These are phyloP conservation scores for Rhamphomyia laevipes DNA, from an alignment of 2,888 invertebrate genomes.

Conservation along the genomic window DNA sequence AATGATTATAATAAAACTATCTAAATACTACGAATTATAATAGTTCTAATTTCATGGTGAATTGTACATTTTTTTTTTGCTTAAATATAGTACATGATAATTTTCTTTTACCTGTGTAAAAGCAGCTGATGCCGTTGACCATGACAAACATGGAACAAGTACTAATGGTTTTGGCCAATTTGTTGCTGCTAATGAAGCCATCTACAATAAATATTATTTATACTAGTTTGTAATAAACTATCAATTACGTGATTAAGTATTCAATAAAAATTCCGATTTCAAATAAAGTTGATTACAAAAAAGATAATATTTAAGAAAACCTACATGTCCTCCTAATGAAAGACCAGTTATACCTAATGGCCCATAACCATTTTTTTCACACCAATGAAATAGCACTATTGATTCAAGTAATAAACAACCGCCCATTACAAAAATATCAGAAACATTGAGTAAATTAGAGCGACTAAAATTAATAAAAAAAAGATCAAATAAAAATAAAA, in stretches of 20 bases:
- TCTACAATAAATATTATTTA: constrained; percentile 45
- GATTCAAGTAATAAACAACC: constrained; percentile 91
- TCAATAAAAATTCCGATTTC: not conserved
- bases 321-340: constrained; percentile 97
- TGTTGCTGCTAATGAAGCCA: constrained; percentile 94
- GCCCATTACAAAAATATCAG: constrained; percentile 98
- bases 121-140: constrained; percentile 93
- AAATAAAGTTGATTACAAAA: constrained; percentile 1
- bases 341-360: constrained; percentile 91
- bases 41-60: not conserved
- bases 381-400: constrained; percentile 86
- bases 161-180: constrained; percentile 92
- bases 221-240: not conserved
- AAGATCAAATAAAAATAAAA: not conserved
- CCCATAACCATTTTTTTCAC: constrained; percentile 78
- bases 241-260: not conserved
- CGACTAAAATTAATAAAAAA: constrained; percentile 43
- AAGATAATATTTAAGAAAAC: constrained; percentile 30
- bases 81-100: too few species aligned
- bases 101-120: constrained; percentile 49
- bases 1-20: not conserved
- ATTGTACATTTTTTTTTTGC: too few species aligned
- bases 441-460: constrained; percentile 86
- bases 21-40: not conserved
- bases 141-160: constrained; percentile 89